Evolutionary conservation across 2,797 vertebrate species (phyloP).

Genomic region (Malurus splendens): DNA sequence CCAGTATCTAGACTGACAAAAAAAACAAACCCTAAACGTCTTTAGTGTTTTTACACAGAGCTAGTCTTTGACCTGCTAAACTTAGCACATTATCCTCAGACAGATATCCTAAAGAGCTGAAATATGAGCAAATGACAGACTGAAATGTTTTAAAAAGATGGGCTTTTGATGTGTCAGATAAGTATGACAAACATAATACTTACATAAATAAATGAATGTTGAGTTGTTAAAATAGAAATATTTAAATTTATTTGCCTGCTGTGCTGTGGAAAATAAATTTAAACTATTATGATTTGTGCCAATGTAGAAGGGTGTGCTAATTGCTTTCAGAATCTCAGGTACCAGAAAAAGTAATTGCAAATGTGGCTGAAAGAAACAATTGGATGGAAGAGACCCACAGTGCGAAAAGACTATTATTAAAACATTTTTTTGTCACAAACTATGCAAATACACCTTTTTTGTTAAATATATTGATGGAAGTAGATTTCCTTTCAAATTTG

Average conservation of each 20-base stretch:
- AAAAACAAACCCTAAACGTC: not conserved
- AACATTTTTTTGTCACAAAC: not conserved
- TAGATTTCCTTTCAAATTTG: not conserved
- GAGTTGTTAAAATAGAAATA: not conserved
- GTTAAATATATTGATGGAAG: not conserved
- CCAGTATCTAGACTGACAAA: not conserved
- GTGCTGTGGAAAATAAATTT: not conserved
- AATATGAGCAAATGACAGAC: not conserved
- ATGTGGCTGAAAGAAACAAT: not conserved
- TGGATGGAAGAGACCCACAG: not conserved
- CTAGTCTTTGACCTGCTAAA: not conserved
- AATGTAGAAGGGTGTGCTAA: not conserved
- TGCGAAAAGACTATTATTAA: not conserved
- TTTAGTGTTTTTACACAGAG: not conserved
- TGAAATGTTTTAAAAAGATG: not conserved
- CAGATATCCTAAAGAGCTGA: not conserved
- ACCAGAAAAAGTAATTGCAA: not conserved
- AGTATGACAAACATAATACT: not conserved
- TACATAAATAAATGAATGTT: not conserved
- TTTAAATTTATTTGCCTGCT: not conserved
- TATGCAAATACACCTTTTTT: not conserved
- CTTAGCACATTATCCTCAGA: not conserved
- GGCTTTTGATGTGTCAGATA: accelerated
- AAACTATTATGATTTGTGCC: not conserved
- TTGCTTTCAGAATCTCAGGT: not conserved